Conservation (phyloP, 2,888 invertebrate genomes). For the Psylliodes chrysocephalus region DNA sequence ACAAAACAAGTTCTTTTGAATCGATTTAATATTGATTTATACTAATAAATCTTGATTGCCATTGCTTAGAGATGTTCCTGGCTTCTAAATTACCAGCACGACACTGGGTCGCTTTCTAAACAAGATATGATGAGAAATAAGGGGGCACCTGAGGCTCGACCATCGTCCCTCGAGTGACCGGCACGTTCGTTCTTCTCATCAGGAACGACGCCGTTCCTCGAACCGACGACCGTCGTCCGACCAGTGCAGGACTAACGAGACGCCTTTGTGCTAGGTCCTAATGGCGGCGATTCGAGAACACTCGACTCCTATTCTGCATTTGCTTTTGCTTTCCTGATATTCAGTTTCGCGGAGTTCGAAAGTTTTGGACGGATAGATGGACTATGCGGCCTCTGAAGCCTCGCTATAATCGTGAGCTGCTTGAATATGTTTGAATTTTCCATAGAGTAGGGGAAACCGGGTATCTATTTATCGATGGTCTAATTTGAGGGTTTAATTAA, state of each 20-base stretch:
- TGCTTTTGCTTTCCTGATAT: not conserved
- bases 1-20: too few relatives aligned
- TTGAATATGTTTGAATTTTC: too few relatives aligned
- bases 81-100: too few relatives aligned
- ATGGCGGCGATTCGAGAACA: not conserved
- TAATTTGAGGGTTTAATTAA: too few relatives aligned
- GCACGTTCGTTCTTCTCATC: constrained; percentile 53
- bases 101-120: constrained; percentile 1
- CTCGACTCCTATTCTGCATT: not conserved
- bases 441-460: too few relatives aligned
- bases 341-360: not conserved
- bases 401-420: too few relatives aligned
- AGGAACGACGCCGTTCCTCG: not conserved
- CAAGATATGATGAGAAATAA: constrained; percentile 58
- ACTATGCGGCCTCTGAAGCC: too few relatives aligned
- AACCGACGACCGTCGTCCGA: not conserved
- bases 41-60: too few relatives aligned
- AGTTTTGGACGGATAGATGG: not conserved
- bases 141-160: constrained; percentile 59
- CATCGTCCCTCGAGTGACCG: constrained; percentile 59
- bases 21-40: too few relatives aligned
- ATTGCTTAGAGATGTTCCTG: too few relatives aligned
- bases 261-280: not conserved
- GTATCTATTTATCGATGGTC: too few relatives aligned
- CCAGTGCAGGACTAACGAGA: not conserved